Percentiles rank a stretch among this genome's conserved stretches.
phyloP scores from a whole-genome alignment of 1,140 invertebrate species.

The Drosophila biarmipes region DNA sequence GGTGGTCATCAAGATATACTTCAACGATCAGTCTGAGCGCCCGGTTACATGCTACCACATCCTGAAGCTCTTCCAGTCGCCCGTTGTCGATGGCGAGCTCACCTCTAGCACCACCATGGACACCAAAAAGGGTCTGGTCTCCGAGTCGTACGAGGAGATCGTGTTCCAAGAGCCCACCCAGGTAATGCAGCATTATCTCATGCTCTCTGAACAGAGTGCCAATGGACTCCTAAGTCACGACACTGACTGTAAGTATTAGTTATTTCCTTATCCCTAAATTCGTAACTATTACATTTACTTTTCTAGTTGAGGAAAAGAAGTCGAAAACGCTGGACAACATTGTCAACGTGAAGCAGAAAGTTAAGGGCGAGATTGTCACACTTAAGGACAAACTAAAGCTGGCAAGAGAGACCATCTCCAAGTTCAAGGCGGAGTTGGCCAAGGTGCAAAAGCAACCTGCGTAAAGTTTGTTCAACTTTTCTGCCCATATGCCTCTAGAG shows the following conservation, averaged over 20 bases:
- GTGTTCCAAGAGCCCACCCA: conserved; percentile 98
- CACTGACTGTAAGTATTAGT: conserved; percentile 92
- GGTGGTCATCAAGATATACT: conserved; percentile 99
- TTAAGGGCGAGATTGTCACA: conserved; percentile 92
- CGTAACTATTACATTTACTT: conserved; percentile 6
- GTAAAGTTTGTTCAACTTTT: conserved; percentile 8
- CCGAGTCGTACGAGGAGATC: conserved; percentile 98
- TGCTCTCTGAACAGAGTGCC: conserved; percentile 87
- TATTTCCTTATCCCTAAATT: background rate
- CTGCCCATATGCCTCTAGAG: background rate
- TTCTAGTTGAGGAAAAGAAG: conserved; percentile 96
- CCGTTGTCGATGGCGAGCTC: conserved; percentile 86
- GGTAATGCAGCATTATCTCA: conserved; percentile 95
- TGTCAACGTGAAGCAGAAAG: conserved; percentile 92
- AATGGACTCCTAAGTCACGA: conserved; percentile 88
- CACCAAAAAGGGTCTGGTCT: conserved; percentile 93
- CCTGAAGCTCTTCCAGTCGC: conserved; percentile 96
- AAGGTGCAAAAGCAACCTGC: conserved; percentile 86
- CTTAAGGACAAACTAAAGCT: conserved; percentile 95
- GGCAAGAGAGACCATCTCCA: conserved; percentile 94
- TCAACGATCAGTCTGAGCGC: conserved; percentile 98
- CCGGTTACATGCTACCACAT: conserved; percentile 98
- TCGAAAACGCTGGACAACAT: conserved; percentile 92
- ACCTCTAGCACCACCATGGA: conserved; percentile 87
- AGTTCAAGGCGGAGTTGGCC: conserved; percentile 94